Conservation (phyloP, 2,888 invertebrate species). For the Monopis laevigella region DNA sequence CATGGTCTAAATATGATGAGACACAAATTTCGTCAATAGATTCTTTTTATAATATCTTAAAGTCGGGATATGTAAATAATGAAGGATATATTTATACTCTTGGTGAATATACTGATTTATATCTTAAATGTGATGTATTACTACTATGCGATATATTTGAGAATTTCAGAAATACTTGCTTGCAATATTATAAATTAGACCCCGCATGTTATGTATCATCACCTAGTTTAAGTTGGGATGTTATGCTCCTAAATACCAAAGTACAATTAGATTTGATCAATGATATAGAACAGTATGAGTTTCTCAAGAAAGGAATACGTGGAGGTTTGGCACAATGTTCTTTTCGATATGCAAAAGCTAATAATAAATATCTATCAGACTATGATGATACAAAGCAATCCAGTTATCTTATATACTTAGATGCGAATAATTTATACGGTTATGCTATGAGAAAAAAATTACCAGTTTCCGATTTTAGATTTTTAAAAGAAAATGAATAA, state of each 20-base stretch:
- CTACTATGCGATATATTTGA: constrained; percentile 21
- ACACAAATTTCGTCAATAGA: neutral
- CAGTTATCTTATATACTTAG: neutral
- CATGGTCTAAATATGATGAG: neutral
- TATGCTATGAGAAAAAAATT: neutral
- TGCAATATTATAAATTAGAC: constrained; percentile 15
- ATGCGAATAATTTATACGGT: neutral
- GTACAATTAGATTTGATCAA: neutral
- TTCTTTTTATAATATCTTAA: neutral
- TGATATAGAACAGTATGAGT: neutral
- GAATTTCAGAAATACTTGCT: constrained; percentile 18
- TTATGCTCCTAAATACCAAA: constrained; percentile 5
- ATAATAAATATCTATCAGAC: neutral
- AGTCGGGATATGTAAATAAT: neutral
- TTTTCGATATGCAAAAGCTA: neutral
- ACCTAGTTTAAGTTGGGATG: constrained; percentile 8
- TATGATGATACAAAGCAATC: neutral
- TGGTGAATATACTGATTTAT: constrained; percentile 18
- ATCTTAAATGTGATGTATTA: constrained; percentile 14
- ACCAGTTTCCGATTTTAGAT: neutral
- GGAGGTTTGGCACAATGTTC: no score
- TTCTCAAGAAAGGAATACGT: neutral
- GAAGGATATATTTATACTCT: constrained; percentile 14
- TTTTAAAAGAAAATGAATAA: neutral
- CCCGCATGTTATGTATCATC: constrained; percentile 11